Percentiles rank a stretch among this genome's conserved stretches.
phyloP scores from a whole-genome alignment of 1,140 invertebrate genomes.

The Drosophila sturtevanti region DNA sequence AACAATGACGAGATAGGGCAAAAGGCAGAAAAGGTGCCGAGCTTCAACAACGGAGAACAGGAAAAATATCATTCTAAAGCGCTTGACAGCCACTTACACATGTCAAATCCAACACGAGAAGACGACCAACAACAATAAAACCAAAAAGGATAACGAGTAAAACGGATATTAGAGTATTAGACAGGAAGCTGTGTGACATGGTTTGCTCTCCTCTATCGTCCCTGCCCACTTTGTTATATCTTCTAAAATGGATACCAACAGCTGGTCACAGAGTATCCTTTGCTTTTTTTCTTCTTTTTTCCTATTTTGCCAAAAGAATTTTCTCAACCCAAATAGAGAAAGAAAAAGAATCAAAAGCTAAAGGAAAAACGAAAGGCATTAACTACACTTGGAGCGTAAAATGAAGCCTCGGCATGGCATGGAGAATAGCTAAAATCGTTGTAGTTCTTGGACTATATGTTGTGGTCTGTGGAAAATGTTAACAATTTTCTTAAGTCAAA shows the following conservation, averaged over 20 bases:
- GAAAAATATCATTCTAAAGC: constrained; percentile 76
- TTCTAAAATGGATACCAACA: constrained; percentile 45
- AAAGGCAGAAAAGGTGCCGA: constrained; percentile 58
- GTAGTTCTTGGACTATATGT: constrained; percentile 8
- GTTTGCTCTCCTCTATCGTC: constrained; percentile 6
- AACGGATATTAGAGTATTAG: constrained; percentile 80
- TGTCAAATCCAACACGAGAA: constrained; percentile 69
- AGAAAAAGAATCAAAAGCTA: neutral
- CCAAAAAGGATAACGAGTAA: constrained; percentile 65
- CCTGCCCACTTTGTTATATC: neutral
- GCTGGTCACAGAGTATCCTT: constrained; percentile 42
- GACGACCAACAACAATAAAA: constrained; percentile 6
- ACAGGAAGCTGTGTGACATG: constrained; percentile 70
- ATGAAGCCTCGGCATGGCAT: constrained; percentile 31
- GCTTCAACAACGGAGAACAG: constrained; percentile 29
- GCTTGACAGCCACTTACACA: constrained; percentile 79
- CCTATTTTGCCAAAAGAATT: constrained; percentile 39
- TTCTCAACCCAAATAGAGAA: constrained; percentile 11
- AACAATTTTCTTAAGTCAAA: constrained; percentile 42
- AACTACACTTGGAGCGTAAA: constrained; percentile 60
- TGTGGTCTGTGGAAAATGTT: constrained; percentile 22
- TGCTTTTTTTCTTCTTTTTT: constrained; percentile 10
- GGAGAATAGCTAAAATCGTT: constrained; percentile 1
- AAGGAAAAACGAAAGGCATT: constrained; percentile 37
- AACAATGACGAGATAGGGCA: constrained; percentile 28